Evolutionary conservation across 2,888 invertebrate genomes (phyloP).

Genomic region (Odontocerum albicorne): DNA sequence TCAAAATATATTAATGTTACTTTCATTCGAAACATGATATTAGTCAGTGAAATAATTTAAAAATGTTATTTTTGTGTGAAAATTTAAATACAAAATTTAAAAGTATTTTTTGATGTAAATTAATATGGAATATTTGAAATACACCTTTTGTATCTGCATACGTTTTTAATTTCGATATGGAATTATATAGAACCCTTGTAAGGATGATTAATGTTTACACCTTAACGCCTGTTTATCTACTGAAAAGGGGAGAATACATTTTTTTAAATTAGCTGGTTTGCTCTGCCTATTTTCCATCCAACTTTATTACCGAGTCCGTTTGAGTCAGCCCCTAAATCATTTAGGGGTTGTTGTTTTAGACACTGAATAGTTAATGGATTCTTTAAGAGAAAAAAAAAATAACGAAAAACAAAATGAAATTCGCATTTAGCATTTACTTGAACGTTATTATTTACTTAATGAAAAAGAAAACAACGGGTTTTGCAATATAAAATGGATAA

Average conservation of each 20-base stretch:
- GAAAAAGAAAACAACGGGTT: conserved; percentile 2
- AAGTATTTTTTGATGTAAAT: no score
- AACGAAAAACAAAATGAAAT: conserved; percentile 1
- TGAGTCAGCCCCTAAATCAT: conserved; percentile 10
- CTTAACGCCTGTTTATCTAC: no score
- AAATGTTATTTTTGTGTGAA: no score
- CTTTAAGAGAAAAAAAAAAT: not conserved
- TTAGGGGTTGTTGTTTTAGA: conserved; percentile 8
- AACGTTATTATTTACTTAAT: conserved; percentile 10
- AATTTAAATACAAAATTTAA: no score
- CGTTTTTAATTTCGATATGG: no score
- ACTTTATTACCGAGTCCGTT: conserved; percentile 7
- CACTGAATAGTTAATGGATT: conserved; percentile 12
- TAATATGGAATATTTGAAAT: no score
- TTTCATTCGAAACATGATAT: no score
- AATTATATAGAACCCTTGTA: no score
- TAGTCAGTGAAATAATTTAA: no score
- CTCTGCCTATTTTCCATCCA: conserved; percentile 1
- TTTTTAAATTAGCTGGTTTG: conserved; percentile 3
- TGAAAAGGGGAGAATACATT: not conserved
- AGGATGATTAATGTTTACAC: no score
- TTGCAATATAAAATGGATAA: not conserved
- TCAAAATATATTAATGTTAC: no score
- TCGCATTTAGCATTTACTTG: conserved; percentile 9
- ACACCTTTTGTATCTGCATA: no score